Base-by-base conservation (phyloP, 2,797 vertebrate genomes). In the Urocyon cinereoargenteus region DNA sequence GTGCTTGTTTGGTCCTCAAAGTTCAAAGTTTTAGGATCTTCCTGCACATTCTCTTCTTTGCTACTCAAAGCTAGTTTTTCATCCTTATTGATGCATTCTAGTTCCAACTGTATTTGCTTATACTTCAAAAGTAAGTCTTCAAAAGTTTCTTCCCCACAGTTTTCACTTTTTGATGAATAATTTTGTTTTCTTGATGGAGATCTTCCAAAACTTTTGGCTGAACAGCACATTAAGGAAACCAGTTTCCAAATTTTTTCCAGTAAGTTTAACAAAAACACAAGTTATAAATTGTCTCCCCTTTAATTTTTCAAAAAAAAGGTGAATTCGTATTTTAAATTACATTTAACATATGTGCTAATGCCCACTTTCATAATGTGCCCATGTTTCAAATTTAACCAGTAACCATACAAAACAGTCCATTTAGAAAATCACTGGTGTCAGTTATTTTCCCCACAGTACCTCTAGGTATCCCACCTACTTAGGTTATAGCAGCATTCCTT, bases 51-150 rank as follows among this genome's bases (percentile, higher is more conserved):
- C 36, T 99, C 98, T 59, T 98, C 99, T 70, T 97, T 98, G 75
- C 98, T 99, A 98, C 99, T 99, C 96, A 99, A 98, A 72, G 99
- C 99, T 97, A 99, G 99, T 92, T 99, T 99, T 98, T 99, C 99
- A 98, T 99, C 99, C 94, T 99, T 99, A 68, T 99, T 99, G 98
- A 99, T 99, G 96, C 99, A 99, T 94, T 99, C 99, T 88, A 99
- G 99, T 98, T 99, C 99, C 94, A 99, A 98, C 53, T 99, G 99
- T 97, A 99, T 99, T 98, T 99, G 99, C 95, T 99, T 99, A 97
- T 99, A 99, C 97, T 99, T 99, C 97, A 99, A 98, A 93, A 99
- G 99, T 72, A 99, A 98, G 97, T 99, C 99, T 98, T 99, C 99
- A 92, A 99, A 99, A 97, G 99, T 99, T 98, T 99, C 99, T 77